phyloP scores from a whole-genome alignment of 2,888 invertebrate genomes.

The Phasia obesa region DNA sequence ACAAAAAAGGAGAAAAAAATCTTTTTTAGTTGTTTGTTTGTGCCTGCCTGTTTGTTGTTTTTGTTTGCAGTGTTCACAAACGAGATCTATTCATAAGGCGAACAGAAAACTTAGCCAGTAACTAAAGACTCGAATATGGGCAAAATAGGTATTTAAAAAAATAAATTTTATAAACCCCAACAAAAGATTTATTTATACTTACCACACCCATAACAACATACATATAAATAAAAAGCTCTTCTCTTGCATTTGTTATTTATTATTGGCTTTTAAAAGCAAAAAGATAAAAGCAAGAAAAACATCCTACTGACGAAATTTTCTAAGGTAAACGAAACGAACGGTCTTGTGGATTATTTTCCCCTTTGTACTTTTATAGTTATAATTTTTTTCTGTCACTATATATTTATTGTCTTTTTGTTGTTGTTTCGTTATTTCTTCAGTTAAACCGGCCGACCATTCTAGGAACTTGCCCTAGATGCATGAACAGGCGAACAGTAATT shows the following conservation, averaged over 20 bases:
- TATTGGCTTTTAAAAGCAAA: no score
- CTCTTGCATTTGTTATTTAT: no score
- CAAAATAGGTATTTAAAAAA: conserved; percentile 3
- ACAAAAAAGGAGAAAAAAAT: neutral
- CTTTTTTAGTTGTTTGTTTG: neutral
- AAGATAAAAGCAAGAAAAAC: neutral
- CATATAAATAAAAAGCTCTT: neutral
- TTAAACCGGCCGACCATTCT: conserved; percentile 77
- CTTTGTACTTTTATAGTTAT: conserved; percentile 14
- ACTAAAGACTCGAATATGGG: no score
- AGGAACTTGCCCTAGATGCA: conserved; percentile 82
- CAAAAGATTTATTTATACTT: neutral
- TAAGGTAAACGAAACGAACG: neutral
- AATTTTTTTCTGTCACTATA: neutral
- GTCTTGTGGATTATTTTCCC: neutral
- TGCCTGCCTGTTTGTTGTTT: conserved; percentile 67
- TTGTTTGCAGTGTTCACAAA: conserved; percentile 72
- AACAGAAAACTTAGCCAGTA: conserved; percentile 49
- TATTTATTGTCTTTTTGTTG: neutral
- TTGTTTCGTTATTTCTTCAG: conserved; percentile 19
- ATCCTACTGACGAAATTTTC: neutral
- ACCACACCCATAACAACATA: neutral
- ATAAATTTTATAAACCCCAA: neutral
- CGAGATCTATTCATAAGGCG: conserved; percentile 72
- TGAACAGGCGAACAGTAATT: conserved; percentile 76